Evolutionary conservation across 2,797 vertebrate genomes (phyloP), one percentile per base, ranked within the genome.

Genomic region (Percopsis omiscomaycus): DNA sequence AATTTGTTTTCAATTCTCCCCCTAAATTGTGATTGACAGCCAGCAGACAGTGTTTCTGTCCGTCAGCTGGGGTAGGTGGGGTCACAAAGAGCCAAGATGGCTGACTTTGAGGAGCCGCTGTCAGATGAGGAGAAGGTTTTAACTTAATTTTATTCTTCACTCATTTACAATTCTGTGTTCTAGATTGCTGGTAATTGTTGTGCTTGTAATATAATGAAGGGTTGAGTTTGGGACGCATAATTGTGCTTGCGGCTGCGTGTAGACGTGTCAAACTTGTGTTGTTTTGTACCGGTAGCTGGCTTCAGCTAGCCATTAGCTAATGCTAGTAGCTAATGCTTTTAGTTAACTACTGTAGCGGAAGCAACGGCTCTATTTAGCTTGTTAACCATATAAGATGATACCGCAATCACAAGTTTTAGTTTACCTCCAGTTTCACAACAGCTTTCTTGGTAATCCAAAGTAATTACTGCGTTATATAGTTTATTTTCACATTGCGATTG

Each of bases 111-210:
- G 85, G 96, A 96, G 67, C 94, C 94, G 86, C 93, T 98, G 89
- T 94, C 95, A 89, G 96, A 98, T 65, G 95, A 97, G 56, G 96
- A 98, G 91, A 98, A 98, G 96, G 96, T 98, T 77, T 76, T 81
- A 3, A 52, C 2, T 69, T 50, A 59, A 1, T 75, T 73, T 77
- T 48, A 65, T 66, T 65, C 1, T 68, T 72, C 68, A 15, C 9
- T 57, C 1, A 54, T 63, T 89, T 0, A 59, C 0, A 32, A 0
- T 9, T 15, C 51, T 42, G 1, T 11, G 27, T 53, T 70, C 3
- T 3, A 32, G 6, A 16, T 9, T n/a, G 0, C 2, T 14, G 1
- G 0, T 0, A 0, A 5, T 3, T 56, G 4, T 37, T 59, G 29
- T 3, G n/a, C n/a, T 16, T 56, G 3, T 3, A 10, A 12, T 1